Conservation (phyloP, 2,888 invertebrate species). For the Amphipyra berbera region DNA sequence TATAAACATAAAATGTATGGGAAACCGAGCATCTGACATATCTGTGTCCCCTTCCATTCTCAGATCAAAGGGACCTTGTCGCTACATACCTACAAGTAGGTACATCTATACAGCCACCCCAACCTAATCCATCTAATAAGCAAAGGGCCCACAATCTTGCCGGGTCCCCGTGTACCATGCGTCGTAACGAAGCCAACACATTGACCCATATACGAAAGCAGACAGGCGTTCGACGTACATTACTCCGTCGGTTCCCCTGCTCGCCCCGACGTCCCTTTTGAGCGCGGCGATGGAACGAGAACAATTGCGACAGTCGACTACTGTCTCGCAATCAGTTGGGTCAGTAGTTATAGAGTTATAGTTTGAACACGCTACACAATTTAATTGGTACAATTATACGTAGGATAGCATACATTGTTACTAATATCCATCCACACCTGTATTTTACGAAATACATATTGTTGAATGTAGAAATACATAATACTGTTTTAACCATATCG, state of each 20-base stretch:
- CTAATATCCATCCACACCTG: no score
- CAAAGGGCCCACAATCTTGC: conserved; percentile 28
- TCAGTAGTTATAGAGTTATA: conserved; percentile 1
- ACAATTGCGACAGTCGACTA: conserved; percentile 25
- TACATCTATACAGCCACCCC: conserved; percentile 14
- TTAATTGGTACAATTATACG: no score
- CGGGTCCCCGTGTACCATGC: conserved; percentile 26
- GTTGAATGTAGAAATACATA: no score
- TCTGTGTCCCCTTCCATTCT: conserved; percentile 14
- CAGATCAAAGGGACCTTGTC: conserved; percentile 44
- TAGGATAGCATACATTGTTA: no score
- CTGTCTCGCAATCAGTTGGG: background rate
- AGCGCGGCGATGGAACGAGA: conserved; percentile 24
- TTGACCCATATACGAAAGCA: conserved; percentile 53
- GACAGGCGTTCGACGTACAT: conserved; percentile 51
- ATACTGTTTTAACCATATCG: no score
- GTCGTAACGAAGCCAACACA: conserved; percentile 37
- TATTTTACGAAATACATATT: no score
- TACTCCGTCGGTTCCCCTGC: conserved; percentile 14
- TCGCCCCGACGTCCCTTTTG: background rate
- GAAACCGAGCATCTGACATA: conserved; percentile 29
- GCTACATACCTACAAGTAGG: conserved; percentile 2
- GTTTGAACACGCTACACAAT: no score
- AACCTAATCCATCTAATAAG: conserved; percentile 56
- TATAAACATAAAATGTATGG: conserved; percentile 21